phyloP scores from a whole-genome alignment of 2,797 vertebrate genomes.

The Helostoma temminkii region DNA sequence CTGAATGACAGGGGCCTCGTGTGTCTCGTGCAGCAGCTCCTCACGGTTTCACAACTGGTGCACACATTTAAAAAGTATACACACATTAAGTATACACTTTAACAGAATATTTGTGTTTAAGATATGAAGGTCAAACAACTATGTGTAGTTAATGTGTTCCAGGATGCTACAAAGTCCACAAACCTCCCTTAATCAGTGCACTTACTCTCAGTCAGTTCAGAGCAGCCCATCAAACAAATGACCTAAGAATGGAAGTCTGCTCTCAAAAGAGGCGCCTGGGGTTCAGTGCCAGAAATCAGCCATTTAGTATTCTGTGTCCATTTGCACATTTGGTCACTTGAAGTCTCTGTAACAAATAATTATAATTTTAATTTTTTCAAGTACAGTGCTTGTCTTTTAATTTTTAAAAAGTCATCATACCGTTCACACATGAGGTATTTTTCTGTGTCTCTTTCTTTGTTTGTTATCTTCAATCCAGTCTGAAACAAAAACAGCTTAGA shows the following conservation, averaged over 20 bases:
- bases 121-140: background rate
- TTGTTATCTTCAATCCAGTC: background rate
- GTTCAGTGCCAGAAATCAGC: background rate
- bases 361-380: background rate
- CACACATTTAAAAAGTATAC: background rate
- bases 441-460: no score
- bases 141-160: background rate
- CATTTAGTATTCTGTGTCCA: background rate
- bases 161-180: background rate
- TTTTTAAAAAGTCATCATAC: no score
- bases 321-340: constrained; percentile 32
- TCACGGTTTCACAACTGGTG: background rate
- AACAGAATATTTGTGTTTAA: background rate
- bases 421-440: no score
- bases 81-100: background rate
- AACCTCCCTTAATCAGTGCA: background rate
- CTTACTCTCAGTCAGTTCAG: background rate
- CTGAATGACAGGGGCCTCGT: background rate
- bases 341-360: constrained; percentile 13
- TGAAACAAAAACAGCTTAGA: no score
- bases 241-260: background rate
- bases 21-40: background rate
- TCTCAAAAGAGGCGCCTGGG: background rate
- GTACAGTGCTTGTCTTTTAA: no score
- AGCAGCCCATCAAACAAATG: background rate